These are phyloP conservation scores for Neoscelio sp. DNA, from an alignment of 2,888 invertebrate species.

Conservation along the genomic window DNA sequence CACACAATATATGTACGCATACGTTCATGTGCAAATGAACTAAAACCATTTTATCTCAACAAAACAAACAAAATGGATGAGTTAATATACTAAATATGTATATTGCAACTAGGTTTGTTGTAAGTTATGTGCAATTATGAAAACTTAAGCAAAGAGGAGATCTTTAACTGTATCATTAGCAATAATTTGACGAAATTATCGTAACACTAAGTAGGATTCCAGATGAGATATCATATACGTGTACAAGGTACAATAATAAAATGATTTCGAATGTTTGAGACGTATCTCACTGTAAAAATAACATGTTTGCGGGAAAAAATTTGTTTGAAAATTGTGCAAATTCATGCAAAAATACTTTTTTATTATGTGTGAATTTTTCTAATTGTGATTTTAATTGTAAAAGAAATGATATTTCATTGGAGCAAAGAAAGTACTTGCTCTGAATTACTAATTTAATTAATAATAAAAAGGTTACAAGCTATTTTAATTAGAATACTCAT, in stretches of 20 bases:
- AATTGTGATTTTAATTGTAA: too few relatives aligned
- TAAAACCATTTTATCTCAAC: constrained; percentile 1
- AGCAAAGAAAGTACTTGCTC: too few relatives aligned
- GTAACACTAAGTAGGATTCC: constrained; percentile 33
- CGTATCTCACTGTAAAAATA: constrained; percentile 24
- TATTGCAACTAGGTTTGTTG: constrained; percentile 23
- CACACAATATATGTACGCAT: constrained; percentile 13
- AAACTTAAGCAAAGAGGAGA: constrained; percentile 17
- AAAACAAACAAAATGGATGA: constrained; percentile 20
- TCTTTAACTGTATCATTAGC: constrained; percentile 50
- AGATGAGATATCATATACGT: constrained; percentile 26
- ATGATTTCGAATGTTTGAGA: constrained; percentile 19
- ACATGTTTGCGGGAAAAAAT: constrained; percentile 12
- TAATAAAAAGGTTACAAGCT: too few relatives aligned
- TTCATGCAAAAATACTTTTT: constrained; percentile 36
- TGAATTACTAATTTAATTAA: too few relatives aligned
- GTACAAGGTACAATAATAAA: constrained; percentile 11
- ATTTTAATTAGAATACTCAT: background rate
- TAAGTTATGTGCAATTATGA: constrained; percentile 43
- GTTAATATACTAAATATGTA: constrained; percentile 26
- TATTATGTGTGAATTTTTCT: too few relatives aligned
- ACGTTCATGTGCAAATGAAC: constrained; percentile 14
- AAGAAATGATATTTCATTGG: too few relatives aligned
- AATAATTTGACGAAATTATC: constrained; percentile 51
- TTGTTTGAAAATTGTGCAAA: constrained; percentile 1